These are phyloP conservation scores for Ameiurus melas DNA, from an alignment of 2,113 vertebrate genomes.

Conservation along the genomic window DNA sequence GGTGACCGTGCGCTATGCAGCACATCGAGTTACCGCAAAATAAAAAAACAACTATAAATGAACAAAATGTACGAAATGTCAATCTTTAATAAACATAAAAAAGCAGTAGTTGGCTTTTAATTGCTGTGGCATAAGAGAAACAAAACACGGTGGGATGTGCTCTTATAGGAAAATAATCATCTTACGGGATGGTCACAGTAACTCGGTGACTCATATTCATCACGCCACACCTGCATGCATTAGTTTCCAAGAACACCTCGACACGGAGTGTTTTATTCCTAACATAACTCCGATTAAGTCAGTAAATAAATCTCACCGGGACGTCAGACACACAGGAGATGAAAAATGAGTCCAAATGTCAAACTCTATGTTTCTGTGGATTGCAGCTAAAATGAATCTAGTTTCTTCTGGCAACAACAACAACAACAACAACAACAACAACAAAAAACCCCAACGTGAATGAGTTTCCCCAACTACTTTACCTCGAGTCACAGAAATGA, in stretches of 20 bases:
- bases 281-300: background rate
- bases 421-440: background rate
- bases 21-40: background rate
- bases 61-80: background rate
- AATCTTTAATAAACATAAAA: background rate
- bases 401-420: background rate
- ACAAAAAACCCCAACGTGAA: slow-evolving; percentile 37
- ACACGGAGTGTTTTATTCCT: background rate
- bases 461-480: slow-evolving; percentile 35
- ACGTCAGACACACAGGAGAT: background rate
- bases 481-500: slow-evolving; percentile 40
- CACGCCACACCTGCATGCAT: background rate
- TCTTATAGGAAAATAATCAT: no score
- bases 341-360: slow-evolving; percentile 30
- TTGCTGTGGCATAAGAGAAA: background rate
- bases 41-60: background rate
- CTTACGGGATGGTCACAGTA: no score
- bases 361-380: slow-evolving; percentile 41
- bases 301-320: background rate
- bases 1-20: no score
- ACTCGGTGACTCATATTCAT: background rate
- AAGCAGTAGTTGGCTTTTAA: background rate
- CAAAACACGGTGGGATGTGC: background rate
- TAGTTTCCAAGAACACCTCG: background rate
- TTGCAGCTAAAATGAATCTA: slow-evolving; percentile 20